Percentiles rank a stretch among this genome's conserved stretches.
These are phyloP conservation scores for Sorex maritimensis DNA, from an alignment of 2,797 vertebrate genomes.

Conservation along the genomic window DNA sequence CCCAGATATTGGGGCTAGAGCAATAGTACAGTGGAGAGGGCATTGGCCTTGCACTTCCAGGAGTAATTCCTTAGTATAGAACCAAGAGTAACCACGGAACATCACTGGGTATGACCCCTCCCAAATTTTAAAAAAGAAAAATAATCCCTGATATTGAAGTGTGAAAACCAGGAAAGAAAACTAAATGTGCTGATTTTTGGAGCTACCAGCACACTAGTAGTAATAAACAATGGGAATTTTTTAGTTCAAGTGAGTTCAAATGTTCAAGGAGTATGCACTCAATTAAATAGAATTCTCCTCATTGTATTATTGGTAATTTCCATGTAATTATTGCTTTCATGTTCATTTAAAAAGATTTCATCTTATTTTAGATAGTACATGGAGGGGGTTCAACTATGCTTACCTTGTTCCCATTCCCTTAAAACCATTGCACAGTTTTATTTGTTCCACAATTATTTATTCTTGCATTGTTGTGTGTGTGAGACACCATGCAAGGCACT, in stretches of 20 bases:
- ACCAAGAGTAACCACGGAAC: too few species aligned
- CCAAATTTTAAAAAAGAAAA: too few species aligned
- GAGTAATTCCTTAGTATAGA: too few species aligned
- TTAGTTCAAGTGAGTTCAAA: background rate
- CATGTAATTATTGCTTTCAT: background rate
- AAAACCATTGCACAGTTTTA: background rate
- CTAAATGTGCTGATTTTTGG: background rate
- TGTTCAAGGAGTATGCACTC: background rate
- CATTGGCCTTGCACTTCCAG: too few species aligned
- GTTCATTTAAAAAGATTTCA: background rate
- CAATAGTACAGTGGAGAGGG: too few species aligned
- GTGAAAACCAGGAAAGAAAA: background rate
- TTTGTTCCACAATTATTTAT: background rate
- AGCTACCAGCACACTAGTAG: background rate
- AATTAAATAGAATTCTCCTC: background rate
- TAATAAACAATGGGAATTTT: background rate
- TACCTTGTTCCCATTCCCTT: background rate
- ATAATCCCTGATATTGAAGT: background rate
- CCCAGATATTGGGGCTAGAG: background rate
- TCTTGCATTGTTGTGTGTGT: background rate
- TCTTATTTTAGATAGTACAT: background rate
- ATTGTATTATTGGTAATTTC: background rate
- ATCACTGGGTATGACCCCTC: too few species aligned
- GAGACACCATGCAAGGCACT: background rate
- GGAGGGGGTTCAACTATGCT: background rate